Percentiles rank a stretch among this genome's conserved stretches.
phyloP scores from a whole-genome alignment of 2,113 vertebrate genomes.

The Psettodes erumei region DNA sequence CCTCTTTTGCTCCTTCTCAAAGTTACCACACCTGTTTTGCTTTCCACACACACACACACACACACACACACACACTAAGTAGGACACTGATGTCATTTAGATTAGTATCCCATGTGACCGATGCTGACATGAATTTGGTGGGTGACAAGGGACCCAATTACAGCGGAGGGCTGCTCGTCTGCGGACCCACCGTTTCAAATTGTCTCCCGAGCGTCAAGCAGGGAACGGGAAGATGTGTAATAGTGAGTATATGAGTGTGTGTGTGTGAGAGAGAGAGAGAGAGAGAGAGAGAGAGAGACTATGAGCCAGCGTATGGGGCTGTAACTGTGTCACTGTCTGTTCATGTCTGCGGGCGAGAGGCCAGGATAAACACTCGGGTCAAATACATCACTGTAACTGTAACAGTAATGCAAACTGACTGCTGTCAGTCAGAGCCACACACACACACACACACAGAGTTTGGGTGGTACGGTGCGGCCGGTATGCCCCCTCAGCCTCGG shows the following conservation, averaged over 20 bases:
- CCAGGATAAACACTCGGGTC: conserved; percentile 66
- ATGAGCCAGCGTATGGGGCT: conserved; percentile 7
- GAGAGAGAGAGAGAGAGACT: conserved; percentile 4
- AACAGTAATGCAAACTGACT: conserved; percentile 64
- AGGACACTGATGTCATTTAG: conserved; percentile 83
- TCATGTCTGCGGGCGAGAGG: conserved; percentile 28
- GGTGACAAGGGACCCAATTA: conserved; percentile 83
- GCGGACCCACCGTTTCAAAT: conserved; percentile 71
- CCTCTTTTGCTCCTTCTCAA: conserved; percentile 16
- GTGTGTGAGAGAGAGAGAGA: background rate
- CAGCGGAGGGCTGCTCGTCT: conserved; percentile 69
- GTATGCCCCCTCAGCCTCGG: conserved; percentile 14
- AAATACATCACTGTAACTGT: conserved; percentile 61
- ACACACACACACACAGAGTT: background rate
- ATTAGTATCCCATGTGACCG: conserved; percentile 77
- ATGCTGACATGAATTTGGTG: conserved; percentile 76
- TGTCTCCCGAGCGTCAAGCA: conserved; percentile 54
- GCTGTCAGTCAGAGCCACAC: conserved; percentile 57
- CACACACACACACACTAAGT: conserved; percentile 63
- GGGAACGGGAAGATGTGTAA: conserved; percentile 37
- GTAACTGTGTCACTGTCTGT: conserved; percentile 63
- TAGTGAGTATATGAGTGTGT: background rate
- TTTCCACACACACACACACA: background rate
- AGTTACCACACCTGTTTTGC: conserved; percentile 27
- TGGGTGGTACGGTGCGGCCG: conserved; percentile 12